phyloP scores from a whole-genome alignment of 1,140 invertebrate genomes.

The Leptestheria dahalacensis region DNA sequence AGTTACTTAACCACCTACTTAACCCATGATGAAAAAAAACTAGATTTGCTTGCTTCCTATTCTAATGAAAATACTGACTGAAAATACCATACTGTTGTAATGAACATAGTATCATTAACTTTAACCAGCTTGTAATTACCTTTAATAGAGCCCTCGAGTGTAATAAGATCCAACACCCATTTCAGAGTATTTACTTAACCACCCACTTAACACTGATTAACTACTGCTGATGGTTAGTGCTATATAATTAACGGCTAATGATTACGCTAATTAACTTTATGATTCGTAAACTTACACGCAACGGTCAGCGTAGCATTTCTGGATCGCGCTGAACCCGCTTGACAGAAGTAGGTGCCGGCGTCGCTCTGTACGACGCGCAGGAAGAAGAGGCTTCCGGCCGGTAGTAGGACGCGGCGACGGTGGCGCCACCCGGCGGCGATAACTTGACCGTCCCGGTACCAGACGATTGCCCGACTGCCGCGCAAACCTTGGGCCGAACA shows the following conservation, averaged over 20 bases:
- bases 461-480: constrained; percentile 48
- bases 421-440: constrained; percentile 33
- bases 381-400: constrained; percentile 83
- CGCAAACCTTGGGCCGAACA: constrained; percentile 66
- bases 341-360: constrained; percentile 85
- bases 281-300: constrained; percentile 53
- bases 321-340: constrained; percentile 70
- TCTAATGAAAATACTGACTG: too few relatives aligned
- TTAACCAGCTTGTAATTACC: too few relatives aligned
- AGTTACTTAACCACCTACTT: too few relatives aligned
- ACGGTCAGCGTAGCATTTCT: constrained; percentile 85
- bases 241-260: not conserved
- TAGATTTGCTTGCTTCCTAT: too few relatives aligned
- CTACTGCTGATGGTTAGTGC: not conserved
- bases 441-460: constrained; percentile 54
- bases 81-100: too few relatives aligned
- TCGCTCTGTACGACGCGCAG: constrained; percentile 75
- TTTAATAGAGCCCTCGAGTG: too few relatives aligned
- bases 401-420: constrained; percentile 71
- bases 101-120: too few relatives aligned
- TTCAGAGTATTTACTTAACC: too few relatives aligned
- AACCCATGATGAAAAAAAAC: too few relatives aligned
- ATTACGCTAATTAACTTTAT: not conserved
- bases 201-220: not conserved
- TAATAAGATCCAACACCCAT: too few relatives aligned